A percentile compares a stretch with the other conserved stretches of the same genome.
phyloP scores from a whole-genome alignment of 2,797 vertebrate genomes.

The Pipistrellus nathusii region DNA sequence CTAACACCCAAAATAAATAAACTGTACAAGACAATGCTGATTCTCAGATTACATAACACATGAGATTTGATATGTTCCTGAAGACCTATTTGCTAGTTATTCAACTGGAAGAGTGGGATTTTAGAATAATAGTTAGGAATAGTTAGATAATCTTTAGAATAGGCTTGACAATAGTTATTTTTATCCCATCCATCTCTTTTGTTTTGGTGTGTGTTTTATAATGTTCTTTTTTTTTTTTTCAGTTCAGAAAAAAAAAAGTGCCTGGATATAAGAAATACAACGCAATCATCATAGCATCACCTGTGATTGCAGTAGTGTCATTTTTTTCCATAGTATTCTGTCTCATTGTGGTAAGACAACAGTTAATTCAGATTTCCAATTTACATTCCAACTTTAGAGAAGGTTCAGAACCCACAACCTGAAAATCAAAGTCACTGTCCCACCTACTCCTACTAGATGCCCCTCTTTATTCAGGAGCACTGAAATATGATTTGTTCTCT shows the following conservation, averaged over 20 bases:
- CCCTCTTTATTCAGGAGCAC: neutral
- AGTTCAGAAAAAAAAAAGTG: neutral
- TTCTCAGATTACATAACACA: no score
- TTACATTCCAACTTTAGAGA: neutral
- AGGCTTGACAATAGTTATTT: no score
- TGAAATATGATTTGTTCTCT: neutral
- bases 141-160: no score
- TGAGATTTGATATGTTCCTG: no score
- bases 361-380: neutral
- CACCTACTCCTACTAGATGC: neutral
- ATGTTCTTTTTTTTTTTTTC: no score
- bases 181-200: no score
- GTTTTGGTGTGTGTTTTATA: no score
- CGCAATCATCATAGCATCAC: constrained; percentile 65
- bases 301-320: constrained; percentile 29
- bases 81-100: no score
- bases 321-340: constrained; percentile 62
- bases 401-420: neutral
- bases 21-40: no score
- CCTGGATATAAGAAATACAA: neutral
- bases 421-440: neutral
- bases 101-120: no score
- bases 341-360: neutral
- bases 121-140: no score
- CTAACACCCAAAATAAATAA: no score